phyloP scores from a whole-genome alignment of 2,797 vertebrate genomes.

The Schizopygopsis malacanthus region DNA sequence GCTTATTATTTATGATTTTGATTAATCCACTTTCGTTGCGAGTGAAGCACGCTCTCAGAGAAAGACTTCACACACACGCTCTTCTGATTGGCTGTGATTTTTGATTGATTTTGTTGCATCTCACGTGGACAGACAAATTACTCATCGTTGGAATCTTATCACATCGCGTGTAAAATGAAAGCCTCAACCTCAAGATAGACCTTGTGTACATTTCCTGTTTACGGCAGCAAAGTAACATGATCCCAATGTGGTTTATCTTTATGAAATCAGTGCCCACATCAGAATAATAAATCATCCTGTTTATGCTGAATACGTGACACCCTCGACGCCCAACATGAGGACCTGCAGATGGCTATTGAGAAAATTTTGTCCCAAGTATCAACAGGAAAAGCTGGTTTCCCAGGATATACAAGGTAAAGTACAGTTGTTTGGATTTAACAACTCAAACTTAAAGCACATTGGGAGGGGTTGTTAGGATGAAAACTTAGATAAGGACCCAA shows the following conservation, averaged over 20 bases:
- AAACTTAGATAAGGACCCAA: not conserved
- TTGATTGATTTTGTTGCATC: not conserved
- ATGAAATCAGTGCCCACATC: not conserved
- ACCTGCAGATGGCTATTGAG: not conserved
- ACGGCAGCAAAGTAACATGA: slow-evolving; percentile 4
- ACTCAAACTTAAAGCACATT: not conserved
- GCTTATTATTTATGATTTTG: not conserved
- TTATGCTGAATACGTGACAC: not conserved
- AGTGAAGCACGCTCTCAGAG: too few relatives aligned
- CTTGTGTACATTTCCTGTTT: slow-evolving; percentile 33
- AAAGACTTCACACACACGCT: too few relatives aligned
- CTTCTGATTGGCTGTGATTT: not conserved
- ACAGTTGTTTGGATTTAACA: not conserved
- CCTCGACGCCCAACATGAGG: not conserved
- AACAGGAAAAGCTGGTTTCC: slow-evolving; percentile 31
- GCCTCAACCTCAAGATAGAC: not conserved
- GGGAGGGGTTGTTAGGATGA: not conserved
- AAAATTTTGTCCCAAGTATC: not conserved
- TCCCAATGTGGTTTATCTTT: not conserved
- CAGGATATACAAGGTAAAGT: not conserved
- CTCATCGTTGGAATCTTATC: not conserved
- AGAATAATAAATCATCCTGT: slow-evolving; percentile 25
- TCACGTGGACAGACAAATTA: not conserved
- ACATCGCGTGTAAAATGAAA: not conserved
- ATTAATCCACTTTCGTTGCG: too few relatives aligned